These are phyloP conservation scores for Ciconia stormi DNA, from an alignment of 2,113 vertebrate genomes.

Conservation along the genomic window DNA sequence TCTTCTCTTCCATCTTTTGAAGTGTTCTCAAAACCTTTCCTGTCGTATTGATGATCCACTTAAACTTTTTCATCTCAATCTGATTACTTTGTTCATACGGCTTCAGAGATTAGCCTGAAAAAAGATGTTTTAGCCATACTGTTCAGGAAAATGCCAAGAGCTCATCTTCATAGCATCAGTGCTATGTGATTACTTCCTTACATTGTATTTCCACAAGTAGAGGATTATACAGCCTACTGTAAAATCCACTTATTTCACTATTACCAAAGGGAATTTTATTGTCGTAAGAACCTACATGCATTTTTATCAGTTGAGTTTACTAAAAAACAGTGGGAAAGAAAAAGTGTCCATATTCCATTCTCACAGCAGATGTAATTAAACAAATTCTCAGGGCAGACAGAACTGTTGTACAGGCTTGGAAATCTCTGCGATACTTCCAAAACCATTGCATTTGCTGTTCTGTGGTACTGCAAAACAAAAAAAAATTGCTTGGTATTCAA, in stretches of 20 bases:
- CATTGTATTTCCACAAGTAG: not conserved
- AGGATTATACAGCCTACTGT: slow-evolving; percentile 20
- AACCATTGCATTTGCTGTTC: not conserved
- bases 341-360: not conserved
- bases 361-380: slow-evolving; percentile 9
- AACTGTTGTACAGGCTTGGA: not conserved
- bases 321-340: not conserved
- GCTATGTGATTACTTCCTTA: not conserved
- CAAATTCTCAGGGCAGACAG: slow-evolving; percentile 27
- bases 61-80: slow-evolving; percentile 33
- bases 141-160: slow-evolving; percentile 40
- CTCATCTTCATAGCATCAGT: not conserved
- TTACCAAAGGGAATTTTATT: not conserved
- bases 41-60: slow-evolving; percentile 34
- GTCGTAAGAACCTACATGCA: not conserved
- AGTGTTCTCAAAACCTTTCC: slow-evolving; percentile 32
- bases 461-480: not conserved
- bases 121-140: not conserved
- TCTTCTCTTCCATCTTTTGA: slow-evolving; percentile 20
- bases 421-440: not conserved
- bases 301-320: not conserved
- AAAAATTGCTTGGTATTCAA: slow-evolving; percentile 1
- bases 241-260: slow-evolving; percentile 30
- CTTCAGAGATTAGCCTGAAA: not conserved
- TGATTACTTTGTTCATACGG: slow-evolving; percentile 33